Base-by-base conservation (phyloP, 2,888 invertebrate genomes). In the Apamea epomidion region DNA sequence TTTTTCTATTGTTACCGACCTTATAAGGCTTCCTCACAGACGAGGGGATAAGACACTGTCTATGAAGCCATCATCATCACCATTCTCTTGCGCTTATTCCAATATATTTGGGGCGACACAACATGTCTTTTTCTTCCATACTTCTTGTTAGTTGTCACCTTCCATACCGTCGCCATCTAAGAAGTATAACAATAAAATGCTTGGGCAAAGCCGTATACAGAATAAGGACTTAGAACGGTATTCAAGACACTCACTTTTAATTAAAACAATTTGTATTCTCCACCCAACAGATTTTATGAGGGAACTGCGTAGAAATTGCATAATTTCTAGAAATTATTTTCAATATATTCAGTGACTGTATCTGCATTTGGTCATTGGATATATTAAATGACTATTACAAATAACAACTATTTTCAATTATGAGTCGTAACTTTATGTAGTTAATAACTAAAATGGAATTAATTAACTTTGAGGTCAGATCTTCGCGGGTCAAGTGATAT, bases 391-490 rank as follows among this genome's bases (percentile, higher is more conserved):
- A 45, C n/a, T 29, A 80, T 75, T 79, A 76, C n/a, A 68, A 65
- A 74, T 73, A 76, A 77, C 42, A 68, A 58, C 76, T 5, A 76
- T 80, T 74, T 81, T 80, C 70, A 75, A 80, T 74, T 87, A 81
- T 62, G 74, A 70, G 62, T 82, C 58, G 67, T 80, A 80, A 79
- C 37, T 69, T 73, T 81, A 37, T n/a, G 42, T 62, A 37, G 54
- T 76, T 72, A 78, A 80, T 76, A 78, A 77, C 72, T 69, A 80
- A 77, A 84, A 81, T 74, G 70, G 76, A 79, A 80, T 85, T 72
- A 74, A 87, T 88, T 85, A 80, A 78, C 69, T 37, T 60, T 68
- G 58, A 88, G 80, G 74, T 82, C 74, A 68, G 65, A 60, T 69
- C 75, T 58, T 45, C 60, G 51, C 60, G 64, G 78, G 82, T 87